A percentile compares a stretch with the other conserved stretches of the same genome.
These are phyloP conservation scores for Hippotragus niger DNA, from an alignment of 2,113 vertebrate species.

Conservation along the genomic window DNA sequence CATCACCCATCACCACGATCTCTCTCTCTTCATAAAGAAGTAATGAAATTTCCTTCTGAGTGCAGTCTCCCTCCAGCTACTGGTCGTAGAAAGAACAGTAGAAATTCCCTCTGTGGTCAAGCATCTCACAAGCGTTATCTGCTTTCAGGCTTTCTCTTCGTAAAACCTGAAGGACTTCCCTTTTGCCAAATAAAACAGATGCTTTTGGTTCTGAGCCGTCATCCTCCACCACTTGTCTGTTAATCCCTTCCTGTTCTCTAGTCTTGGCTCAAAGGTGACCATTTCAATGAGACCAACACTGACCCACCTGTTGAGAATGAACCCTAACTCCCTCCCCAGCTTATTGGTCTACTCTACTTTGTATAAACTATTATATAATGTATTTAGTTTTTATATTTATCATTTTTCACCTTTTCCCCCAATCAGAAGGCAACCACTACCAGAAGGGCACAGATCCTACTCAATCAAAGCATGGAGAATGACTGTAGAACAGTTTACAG, in stretches of 20 bases:
- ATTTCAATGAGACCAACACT: neutral
- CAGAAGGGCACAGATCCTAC: neutral
- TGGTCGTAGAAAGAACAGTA: neutral
- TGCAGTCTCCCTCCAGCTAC: neutral
- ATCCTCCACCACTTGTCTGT: no score
- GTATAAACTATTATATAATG: neutral
- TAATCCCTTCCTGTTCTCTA: neutral
- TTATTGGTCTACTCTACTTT: neutral
- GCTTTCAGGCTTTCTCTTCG: neutral
- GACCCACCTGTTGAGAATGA: neutral
- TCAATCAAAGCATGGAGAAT: accelerated
- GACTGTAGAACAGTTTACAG: accelerated
- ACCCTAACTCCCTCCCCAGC: neutral
- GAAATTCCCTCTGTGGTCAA: neutral
- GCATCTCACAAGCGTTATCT: neutral
- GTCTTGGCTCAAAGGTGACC: neutral
- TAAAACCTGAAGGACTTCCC: neutral
- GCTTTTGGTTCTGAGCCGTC: neutral
- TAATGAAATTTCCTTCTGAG: neutral
- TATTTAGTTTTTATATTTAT: neutral
- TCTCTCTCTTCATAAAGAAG: neutral
- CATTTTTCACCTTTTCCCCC: neutral
- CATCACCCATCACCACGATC: neutral
- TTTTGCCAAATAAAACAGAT: neutral
- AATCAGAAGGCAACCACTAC: neutral